Base-by-base conservation (phyloP, 2,888 invertebrate species). In the Drosophila siamana region DNA sequence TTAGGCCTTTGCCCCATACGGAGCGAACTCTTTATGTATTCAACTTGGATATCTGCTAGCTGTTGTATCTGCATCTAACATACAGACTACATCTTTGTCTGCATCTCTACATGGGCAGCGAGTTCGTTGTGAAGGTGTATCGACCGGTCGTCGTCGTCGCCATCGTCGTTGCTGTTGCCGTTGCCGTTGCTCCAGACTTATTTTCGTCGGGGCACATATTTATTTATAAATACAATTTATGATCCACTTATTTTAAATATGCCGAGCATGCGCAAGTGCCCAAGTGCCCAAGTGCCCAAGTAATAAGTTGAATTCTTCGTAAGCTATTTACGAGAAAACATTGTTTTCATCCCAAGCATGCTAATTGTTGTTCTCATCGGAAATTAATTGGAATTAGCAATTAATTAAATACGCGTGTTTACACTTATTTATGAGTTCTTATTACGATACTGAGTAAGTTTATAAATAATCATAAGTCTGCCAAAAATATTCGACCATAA, bases 391-490 rank as follows among this genome's bases (percentile, higher is more conserved):
- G n/a, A 33, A n/a, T 11, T 36, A 48, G 52, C 47, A 13, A 54
- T 69, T 41, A 41, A 54, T 67, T 44, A 52, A 68, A 66, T 38
- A 40, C 24, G 50, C 26, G 62, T 46, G 48, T 55, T 64, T 46
- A 67, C 74, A 46, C 43, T 46, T 62, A 80, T 88, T 78, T 84
- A 90, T 90, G 90, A 90, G 91, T 84, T 89, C 86, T 76, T 90
- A 85, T 86, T 90, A 90, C 81, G 90, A 90, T 85, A 76, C 90
- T 64, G 91, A 91, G 90, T 90, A 90, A 91, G 91, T 90, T 69
- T 68, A 74, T 74, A 66, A 67, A 86, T 78, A 67, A 66, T 57
- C 56, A 64, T 16, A 63, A 38, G 33, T 48, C 16, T 11, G 7
- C 19, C 43, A 38, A 30, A 11, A 11, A 2, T 24, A 9, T 13